These are phyloP conservation scores for Chaetodon trifascialis DNA, from an alignment of 2,113 vertebrate species.

Conservation along the genomic window DNA sequence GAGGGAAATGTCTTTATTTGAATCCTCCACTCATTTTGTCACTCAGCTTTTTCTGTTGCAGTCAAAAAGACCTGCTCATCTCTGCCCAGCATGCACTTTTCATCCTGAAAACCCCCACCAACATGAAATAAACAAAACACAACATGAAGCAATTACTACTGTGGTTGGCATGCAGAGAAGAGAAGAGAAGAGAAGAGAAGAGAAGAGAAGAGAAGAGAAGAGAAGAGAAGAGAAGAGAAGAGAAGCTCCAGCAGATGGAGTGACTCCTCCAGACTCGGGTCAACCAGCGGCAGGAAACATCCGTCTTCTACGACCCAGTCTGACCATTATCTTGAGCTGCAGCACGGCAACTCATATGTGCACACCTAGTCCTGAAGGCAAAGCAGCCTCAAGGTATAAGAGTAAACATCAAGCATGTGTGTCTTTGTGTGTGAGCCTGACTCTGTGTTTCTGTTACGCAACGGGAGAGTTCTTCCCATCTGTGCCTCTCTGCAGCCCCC, in stretches of 20 bases:
- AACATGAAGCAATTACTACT: slow-evolving; percentile 59
- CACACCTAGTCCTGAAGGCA: slow-evolving; percentile 50
- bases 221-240: neutral
- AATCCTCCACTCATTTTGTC: slow-evolving; percentile 32
- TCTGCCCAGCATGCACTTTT: slow-evolving; percentile 48
- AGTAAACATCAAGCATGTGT: slow-evolving; percentile 49
- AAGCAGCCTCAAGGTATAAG: slow-evolving; percentile 52
- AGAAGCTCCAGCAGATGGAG: slow-evolving; percentile 11
- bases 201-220: slow-evolving; percentile 5
- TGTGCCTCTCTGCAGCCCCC: slow-evolving; percentile 79
- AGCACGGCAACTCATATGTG: neutral
- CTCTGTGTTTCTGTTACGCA: slow-evolving; percentile 78
- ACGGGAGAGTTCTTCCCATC: slow-evolving; percentile 84
- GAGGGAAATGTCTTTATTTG: slow-evolving; percentile 28
- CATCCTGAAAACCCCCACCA: slow-evolving; percentile 31
- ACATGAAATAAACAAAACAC: slow-evolving; percentile 48
- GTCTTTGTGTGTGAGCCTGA: slow-evolving; percentile 43
- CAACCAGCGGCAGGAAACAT: neutral
- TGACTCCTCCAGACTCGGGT: neutral
- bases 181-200: slow-evolving; percentile 5
- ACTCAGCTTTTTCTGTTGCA: neutral
- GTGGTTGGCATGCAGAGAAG: slow-evolving; percentile 36
- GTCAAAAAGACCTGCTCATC: slow-evolving; percentile 35
- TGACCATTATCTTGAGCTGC: neutral
- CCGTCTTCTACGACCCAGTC: neutral